A percentile compares a stretch with the other conserved stretches of the same genome.
phyloP scores from a whole-genome alignment of 2,113 vertebrate genomes.

The Labeo rohita region DNA sequence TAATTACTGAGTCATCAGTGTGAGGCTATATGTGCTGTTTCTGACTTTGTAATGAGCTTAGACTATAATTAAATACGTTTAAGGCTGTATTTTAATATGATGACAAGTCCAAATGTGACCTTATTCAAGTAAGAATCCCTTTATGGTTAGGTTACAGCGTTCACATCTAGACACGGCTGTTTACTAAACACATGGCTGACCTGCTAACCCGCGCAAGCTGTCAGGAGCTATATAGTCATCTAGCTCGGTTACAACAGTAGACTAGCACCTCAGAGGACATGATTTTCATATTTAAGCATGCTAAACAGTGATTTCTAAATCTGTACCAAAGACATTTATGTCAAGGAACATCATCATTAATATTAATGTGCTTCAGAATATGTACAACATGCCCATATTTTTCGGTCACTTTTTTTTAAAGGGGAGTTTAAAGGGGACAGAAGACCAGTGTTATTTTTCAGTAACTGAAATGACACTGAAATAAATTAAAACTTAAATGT shows the following conservation, averaged over 20 bases:
- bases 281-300: not conserved
- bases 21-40: not conserved
- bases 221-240: slow-evolving; percentile 6
- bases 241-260: not conserved
- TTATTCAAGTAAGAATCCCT: not conserved
- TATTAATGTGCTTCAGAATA: not conserved
- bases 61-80: slow-evolving; percentile 18
- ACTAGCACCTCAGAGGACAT: not conserved
- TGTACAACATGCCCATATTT: not conserved
- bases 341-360: not conserved
- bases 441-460: no score
- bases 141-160: not conserved
- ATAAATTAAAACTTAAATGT: no score
- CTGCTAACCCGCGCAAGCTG: slow-evolving; percentile 15
- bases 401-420: no score
- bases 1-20: not conserved
- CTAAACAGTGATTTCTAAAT: not conserved
- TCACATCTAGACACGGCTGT: slow-evolving; percentile 1
- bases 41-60: not conserved
- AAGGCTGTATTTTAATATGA: not conserved
- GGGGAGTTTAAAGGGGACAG: no score
- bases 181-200: slow-evolving; percentile 33
- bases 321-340: not conserved
- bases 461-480: no score
- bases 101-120: not conserved